Conservation (phyloP, 2,113 vertebrate species). For the Centrocercus urophasianus region DNA sequence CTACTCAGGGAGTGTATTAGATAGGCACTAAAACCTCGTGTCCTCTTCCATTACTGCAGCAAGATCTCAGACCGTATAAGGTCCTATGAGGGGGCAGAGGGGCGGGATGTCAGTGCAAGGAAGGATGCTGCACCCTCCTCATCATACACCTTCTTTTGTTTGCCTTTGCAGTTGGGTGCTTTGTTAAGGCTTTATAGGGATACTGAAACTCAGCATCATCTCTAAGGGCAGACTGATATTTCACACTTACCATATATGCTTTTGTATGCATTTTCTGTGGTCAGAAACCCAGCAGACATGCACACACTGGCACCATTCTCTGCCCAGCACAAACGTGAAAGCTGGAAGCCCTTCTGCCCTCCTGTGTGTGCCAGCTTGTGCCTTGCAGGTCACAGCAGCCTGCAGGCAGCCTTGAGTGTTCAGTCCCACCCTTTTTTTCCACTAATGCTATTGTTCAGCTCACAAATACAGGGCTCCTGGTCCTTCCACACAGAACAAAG, state of each 20-base stretch:
- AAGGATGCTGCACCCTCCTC: neutral
- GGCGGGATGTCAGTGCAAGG: neutral
- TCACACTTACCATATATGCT: neutral
- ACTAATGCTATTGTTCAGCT: neutral
- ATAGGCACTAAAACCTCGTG: neutral
- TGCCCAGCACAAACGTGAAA: fast-evolving
- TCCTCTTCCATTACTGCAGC: neutral
- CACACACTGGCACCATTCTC: fast-evolving
- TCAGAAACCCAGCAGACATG: fast-evolving
- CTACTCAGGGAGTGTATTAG: neutral
- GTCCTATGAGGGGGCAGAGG: neutral
- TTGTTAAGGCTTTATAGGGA: slow-evolving; percentile 7
- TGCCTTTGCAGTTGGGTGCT: neutral
- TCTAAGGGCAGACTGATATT: neutral
- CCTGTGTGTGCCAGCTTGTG: fast-evolving
- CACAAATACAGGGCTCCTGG: neutral
- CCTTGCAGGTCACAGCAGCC: neutral
- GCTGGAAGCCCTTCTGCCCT: neutral
- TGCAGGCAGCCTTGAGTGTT: neutral
- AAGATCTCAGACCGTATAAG: neutral
- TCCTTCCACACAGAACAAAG: neutral
- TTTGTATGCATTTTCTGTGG: neutral
- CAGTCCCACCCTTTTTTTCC: neutral
- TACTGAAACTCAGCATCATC: neutral
- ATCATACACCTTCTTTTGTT: neutral